phyloP scores from a whole-genome alignment of 2,797 vertebrate species.

The Ceryle rudis region DNA sequence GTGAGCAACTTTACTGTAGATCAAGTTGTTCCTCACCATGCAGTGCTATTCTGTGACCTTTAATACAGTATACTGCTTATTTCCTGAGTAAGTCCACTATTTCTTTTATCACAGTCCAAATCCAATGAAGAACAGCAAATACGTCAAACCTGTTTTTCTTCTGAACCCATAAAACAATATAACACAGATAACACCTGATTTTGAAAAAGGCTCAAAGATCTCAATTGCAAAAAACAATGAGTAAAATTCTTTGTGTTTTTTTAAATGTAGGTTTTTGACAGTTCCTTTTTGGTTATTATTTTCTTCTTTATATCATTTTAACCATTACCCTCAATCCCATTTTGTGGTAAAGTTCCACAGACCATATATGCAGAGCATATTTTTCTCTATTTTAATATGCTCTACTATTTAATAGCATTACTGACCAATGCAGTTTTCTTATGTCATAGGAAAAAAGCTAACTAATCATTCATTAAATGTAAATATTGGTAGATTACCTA shows the following conservation, averaged over 20 bases:
- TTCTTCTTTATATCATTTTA: neutral
- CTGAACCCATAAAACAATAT: neutral
- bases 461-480: neutral
- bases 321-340: neutral
- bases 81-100: neutral
- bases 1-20: neutral
- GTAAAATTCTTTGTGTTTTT: neutral
- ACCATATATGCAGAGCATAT: neutral
- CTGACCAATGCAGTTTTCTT: neutral
- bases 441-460: neutral
- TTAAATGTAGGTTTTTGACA: neutral
- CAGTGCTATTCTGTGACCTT: neutral
- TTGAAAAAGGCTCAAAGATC: neutral
- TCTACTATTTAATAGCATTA: neutral
- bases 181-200: neutral
- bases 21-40: neutral
- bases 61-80: neutral
- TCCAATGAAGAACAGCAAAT: neutral
- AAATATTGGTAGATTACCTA: neutral
- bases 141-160: neutral
- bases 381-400: neutral
- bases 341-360: neutral
- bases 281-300: neutral
- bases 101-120: neutral
- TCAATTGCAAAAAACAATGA: neutral